Percentiles rank a stretch among this genome's conserved stretches.
phyloP scores from a whole-genome alignment of 2,888 invertebrate species.

The Busseola fusca region DNA sequence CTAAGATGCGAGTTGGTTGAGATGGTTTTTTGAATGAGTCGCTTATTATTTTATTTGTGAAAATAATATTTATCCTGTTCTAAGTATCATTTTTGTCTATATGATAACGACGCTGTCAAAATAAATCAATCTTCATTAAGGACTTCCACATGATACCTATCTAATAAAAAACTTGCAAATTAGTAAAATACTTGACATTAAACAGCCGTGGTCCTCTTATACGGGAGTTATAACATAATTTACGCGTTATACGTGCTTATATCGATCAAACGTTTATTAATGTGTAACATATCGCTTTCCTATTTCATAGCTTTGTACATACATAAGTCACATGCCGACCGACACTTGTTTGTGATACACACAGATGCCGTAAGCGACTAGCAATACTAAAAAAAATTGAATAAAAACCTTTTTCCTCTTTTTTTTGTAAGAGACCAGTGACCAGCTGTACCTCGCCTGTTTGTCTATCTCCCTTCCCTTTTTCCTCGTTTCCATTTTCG shows the following conservation, averaged over 20 bases:
- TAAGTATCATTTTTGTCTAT: neutral
- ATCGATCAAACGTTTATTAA: slow-evolving; percentile 55
- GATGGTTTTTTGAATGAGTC: too few species aligned
- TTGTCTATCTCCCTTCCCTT: neutral
- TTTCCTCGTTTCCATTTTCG: neutral
- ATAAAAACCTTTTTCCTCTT: neutral
- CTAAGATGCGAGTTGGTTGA: slow-evolving; percentile 1
- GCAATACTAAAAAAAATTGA: neutral
- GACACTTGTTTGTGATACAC: slow-evolving; percentile 47
- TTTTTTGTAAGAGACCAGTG: neutral
- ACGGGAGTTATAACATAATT: slow-evolving; percentile 52
- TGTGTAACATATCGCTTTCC: slow-evolving; percentile 62
- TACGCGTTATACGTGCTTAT: slow-evolving; percentile 21
- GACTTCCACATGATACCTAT: neutral
- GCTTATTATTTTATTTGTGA: too few species aligned
- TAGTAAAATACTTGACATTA: slow-evolving; percentile 20
- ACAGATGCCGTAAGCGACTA: slow-evolving; percentile 2
- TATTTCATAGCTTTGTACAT: slow-evolving; percentile 48
- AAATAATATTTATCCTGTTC: neutral
- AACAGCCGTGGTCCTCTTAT: slow-evolving; percentile 16
- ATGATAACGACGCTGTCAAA: neutral
- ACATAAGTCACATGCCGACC: slow-evolving; percentile 47
- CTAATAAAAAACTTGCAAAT: slow-evolving; percentile 15
- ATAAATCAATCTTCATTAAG: slow-evolving; percentile 14
- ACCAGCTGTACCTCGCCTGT: neutral